phyloP scores from a whole-genome alignment of 1,140 invertebrate species.

The Episyrphus balteatus region DNA sequence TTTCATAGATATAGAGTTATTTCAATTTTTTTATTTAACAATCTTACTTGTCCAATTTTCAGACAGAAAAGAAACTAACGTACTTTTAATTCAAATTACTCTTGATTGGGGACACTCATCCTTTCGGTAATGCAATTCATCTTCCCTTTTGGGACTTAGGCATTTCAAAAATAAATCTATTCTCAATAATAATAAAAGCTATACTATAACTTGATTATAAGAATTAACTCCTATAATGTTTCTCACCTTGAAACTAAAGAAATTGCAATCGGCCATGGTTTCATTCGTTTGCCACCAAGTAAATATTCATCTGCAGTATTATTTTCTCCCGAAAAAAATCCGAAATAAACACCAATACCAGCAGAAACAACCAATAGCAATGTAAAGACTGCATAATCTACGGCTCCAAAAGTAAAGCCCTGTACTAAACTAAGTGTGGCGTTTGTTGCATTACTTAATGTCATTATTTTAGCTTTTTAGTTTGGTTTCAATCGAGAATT shows the following conservation, averaged over 20 bases:
- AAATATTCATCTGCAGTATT: slow-evolving; percentile 47
- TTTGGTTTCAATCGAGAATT: too few species aligned
- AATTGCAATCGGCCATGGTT: slow-evolving; percentile 51
- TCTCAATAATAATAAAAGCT: not conserved
- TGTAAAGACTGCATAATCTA: slow-evolving; percentile 49
- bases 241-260: slow-evolving; percentile 50
- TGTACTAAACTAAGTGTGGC: not conserved
- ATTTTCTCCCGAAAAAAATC: slow-evolving; percentile 42
- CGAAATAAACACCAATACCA: slow-evolving; percentile 55
- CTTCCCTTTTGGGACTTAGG: too few species aligned
- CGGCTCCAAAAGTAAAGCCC: slow-evolving; percentile 32
- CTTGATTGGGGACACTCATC: too few species aligned
- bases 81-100: too few species aligned
- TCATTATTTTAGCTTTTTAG: too few species aligned
- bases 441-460: not conserved
- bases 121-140: too few species aligned
- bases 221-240: too few species aligned
- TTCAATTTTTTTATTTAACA: too few species aligned
- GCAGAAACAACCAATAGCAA: slow-evolving; percentile 50
- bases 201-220: not conserved
- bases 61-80: too few species aligned
- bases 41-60: too few species aligned
- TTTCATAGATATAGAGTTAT: too few species aligned
- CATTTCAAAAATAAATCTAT: too few species aligned
- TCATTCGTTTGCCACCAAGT: slow-evolving; percentile 51